These are phyloP conservation scores for Autographa gamma DNA, from an alignment of 2,888 invertebrate species.

Conservation along the genomic window DNA sequence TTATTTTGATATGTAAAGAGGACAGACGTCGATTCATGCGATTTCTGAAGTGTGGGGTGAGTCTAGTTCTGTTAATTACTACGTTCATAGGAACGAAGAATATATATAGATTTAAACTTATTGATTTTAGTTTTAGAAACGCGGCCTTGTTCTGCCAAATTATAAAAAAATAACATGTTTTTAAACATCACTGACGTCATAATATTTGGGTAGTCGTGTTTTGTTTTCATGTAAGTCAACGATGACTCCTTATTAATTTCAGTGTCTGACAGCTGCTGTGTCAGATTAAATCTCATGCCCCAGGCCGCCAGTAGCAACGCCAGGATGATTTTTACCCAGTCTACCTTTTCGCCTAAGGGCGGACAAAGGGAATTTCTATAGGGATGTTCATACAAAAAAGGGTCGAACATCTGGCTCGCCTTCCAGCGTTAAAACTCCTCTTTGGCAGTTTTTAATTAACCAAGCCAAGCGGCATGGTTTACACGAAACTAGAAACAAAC, in stretches of 20 bases:
- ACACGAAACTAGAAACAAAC: slow-evolving; percentile 4
- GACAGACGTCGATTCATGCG: slow-evolving; percentile 58
- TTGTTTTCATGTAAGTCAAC: not conserved
- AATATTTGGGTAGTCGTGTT: not conserved
- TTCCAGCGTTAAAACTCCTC: slow-evolving; percentile 2
- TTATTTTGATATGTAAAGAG: slow-evolving; percentile 65
- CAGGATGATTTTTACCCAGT: not conserved
- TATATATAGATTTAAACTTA: not conserved
- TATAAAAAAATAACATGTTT: too few relatives aligned
- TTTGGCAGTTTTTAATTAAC: slow-evolving; percentile 5
- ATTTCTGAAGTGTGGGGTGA: slow-evolving; percentile 42
- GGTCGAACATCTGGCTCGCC: not conserved
- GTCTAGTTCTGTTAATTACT: slow-evolving; percentile 28
- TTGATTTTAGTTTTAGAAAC: not conserved
- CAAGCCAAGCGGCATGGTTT: not conserved
- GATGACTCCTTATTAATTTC: not conserved
- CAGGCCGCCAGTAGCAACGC: not conserved
- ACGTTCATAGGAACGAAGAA: not conserved
- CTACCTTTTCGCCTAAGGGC: not conserved
- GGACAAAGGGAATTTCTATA: slow-evolving; percentile 4
- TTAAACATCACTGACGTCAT: not conserved
- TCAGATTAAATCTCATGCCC: slow-evolving; percentile 2
- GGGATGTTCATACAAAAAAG: slow-evolving; percentile 5
- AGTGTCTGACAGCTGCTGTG: not conserved
- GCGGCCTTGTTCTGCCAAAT: too few relatives aligned